These are phyloP conservation scores for Stegana nigrithorax DNA, from an alignment of 2,888 invertebrate genomes.

Conservation along the genomic window DNA sequence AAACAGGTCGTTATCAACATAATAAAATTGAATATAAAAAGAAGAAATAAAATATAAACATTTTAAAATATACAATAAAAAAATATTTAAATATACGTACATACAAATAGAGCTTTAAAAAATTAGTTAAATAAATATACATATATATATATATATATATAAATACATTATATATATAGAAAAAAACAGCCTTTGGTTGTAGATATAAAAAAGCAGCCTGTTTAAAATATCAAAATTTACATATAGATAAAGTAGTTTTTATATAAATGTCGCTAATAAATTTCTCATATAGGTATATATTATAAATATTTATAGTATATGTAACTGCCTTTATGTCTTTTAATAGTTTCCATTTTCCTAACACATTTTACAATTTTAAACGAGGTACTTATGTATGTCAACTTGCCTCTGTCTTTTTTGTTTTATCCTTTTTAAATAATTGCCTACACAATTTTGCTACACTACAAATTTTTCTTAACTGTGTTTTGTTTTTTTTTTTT, in stretches of 20 bases:
- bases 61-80: no score
- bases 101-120: background rate
- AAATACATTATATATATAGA: background rate
- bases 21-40: background rate
- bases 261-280: background rate
- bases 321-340: constrained; percentile 6
- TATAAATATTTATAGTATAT: constrained; percentile 18
- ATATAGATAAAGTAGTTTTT: background rate
- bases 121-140: background rate
- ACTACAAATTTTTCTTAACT: constrained; percentile 31
- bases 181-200: constrained; percentile 17
- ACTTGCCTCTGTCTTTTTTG: background rate
- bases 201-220: background rate
- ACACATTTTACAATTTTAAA: background rate
- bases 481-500: constrained; percentile 27
- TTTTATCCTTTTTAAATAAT: background rate
- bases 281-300: background rate
- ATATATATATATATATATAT: background rate
- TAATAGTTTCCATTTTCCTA: constrained; percentile 1
- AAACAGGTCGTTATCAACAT: background rate
- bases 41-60: background rate
- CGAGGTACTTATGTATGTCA: no score
- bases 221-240: background rate
- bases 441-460: constrained; percentile 14
- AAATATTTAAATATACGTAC: no score